Evolutionary conservation across 2,888 invertebrate genomes (phyloP).

Genomic region (Agrilus cyanescens): DNA sequence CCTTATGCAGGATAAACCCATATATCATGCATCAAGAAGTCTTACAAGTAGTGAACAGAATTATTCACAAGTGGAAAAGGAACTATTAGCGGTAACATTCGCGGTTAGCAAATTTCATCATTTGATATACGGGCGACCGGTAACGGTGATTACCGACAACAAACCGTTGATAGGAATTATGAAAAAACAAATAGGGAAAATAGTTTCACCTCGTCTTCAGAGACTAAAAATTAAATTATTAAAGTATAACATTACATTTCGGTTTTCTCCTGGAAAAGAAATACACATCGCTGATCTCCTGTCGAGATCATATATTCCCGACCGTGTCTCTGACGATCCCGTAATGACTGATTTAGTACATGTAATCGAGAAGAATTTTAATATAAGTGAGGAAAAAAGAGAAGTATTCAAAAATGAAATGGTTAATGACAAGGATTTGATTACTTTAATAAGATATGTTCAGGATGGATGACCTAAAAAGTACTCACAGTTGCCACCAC

Average conservation of each 20-base stretch:
- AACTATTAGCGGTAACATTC: conserved; percentile 7
- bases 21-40: conserved; percentile 5
- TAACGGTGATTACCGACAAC: conserved; percentile 6
- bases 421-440: background rate
- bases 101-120: conserved; percentile 8
- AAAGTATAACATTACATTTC: conserved; percentile 2
- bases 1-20: conserved; percentile 2
- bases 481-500: too few relatives aligned
- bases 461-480: too few relatives aligned
- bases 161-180: conserved; percentile 4
- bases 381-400: conserved; percentile 3
- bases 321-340: conserved; percentile 2
- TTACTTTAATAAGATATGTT: background rate
- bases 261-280: conserved; percentile 4
- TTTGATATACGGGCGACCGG: conserved; percentile 4
- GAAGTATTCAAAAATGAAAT: conserved; percentile 1
- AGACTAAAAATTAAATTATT: conserved; percentile 3
- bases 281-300: conserved; percentile 5
- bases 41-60: conserved; percentile 3
- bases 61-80: conserved; percentile 9
- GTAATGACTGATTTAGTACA: conserved; percentile 4
- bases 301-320: conserved; percentile 5
- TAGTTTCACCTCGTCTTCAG: conserved; percentile 1
- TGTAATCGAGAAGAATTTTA: background rate
- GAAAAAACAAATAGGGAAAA: conserved; percentile 1